Evolutionary conservation across 2,797 vertebrate genomes (phyloP).

Genomic region (Lagorchestes hirsutus): DNA sequence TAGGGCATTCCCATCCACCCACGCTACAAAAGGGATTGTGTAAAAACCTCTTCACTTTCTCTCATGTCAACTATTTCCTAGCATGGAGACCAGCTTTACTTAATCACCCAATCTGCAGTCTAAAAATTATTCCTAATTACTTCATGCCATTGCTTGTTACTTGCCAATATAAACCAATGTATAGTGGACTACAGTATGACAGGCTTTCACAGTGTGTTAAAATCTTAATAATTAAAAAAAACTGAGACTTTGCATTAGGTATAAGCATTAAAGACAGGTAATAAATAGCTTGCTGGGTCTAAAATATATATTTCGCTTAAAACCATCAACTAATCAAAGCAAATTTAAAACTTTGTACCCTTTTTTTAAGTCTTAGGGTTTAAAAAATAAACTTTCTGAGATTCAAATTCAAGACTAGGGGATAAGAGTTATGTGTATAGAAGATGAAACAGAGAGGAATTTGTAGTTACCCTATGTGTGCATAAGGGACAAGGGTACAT

Average conservation of each 20-base stretch:
- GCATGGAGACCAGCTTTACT: background rate
- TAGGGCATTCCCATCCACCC: background rate
- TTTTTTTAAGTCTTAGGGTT: background rate
- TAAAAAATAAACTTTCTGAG: background rate
- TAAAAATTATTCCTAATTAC: background rate
- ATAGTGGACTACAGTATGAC: slow-evolving; percentile 11
- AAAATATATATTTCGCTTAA: background rate
- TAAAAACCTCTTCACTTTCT: background rate
- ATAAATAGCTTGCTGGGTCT: background rate
- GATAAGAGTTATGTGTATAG: background rate
- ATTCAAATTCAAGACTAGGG: background rate
- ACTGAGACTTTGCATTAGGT: background rate
- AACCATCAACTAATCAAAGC: background rate
- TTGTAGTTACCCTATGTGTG: background rate
- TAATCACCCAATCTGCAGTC: background rate
- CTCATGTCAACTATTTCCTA: background rate
- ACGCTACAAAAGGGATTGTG: background rate
- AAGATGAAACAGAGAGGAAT: background rate
- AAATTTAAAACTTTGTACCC: background rate
- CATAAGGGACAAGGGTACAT: background rate
- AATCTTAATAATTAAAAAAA: slow-evolving; percentile 34
- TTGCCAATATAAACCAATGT: slow-evolving; percentile 40
- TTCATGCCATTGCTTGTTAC: background rate
- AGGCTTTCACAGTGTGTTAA: slow-evolving; percentile 27
- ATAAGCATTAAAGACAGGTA: background rate